Base-by-base conservation (phyloP, 2,113 vertebrate species). In the Zosterops pallidus region DNA sequence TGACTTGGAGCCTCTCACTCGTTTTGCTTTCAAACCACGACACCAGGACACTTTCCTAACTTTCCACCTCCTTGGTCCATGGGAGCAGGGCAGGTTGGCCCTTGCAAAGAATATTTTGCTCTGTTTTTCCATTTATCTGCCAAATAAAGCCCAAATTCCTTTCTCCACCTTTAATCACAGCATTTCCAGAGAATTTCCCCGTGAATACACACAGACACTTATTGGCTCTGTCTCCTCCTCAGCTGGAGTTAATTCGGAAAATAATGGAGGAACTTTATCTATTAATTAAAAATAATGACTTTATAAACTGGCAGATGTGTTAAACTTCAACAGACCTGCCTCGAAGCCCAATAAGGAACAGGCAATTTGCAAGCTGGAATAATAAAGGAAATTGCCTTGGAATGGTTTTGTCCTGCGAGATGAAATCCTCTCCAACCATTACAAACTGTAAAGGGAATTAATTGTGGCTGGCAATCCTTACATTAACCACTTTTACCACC, bases 231-330 rank as follows among this genome's bases (percentile, higher is more conserved):
- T 68, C 75, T 63, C 76, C 68, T 92, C 89, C 83, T 95, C 85
- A 75, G 69, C 9, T 68, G 37, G 52, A 90, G 57, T 93, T 92
- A 96, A 96, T 94, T 93, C 69, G 11, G 80, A 82, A 62, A 91
- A 94, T 86, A 96, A 96, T 47, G 56, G 50, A 92, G 69, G 44
- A 83, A 76, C 63, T 90, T 96, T 95, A 96, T 93, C 95, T 95
- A 92, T 95, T 97, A 96, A 97, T 97, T 96, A 96, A 96, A 95
- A 92, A 83, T 95, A 97, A 97, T 91, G 93, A 95, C 93, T 96
- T 93, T 77, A 88, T 76, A 91, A 91, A 95, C 84, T 76, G 91
- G 92, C 68, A 76, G 75, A 91, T 93, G 83, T 84, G 68, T 92
- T 95, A 86, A 90, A 95, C 70, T 96, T 94, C 9, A 33, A 74